Base-by-base conservation (phyloP, 2,888 invertebrate species). In the Caenorhabditis sp. region DNA sequence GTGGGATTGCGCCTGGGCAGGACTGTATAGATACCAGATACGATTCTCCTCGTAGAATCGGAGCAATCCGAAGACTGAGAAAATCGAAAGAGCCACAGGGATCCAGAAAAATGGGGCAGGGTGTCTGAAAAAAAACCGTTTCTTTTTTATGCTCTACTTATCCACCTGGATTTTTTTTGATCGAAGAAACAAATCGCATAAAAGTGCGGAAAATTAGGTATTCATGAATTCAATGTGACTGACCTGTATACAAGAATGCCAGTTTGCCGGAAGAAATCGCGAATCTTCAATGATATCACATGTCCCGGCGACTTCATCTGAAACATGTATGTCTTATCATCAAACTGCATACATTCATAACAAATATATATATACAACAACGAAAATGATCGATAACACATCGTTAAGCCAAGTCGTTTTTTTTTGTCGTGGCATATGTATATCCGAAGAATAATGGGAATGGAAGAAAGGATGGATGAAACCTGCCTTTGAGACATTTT, bases 31-130 rank as follows among this genome's bases (percentile, higher is more conserved):
- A 59, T 74, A 83, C 83, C 83, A 83, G 52, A 83, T 83, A 53
- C 82, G 76, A 72, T 83, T 83, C 67, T 83, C 83, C 56, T 83
- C 83, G 26, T 76, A 67, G 63, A 82, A 82, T 25, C 83, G 54
- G n/a, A 83, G 62, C 12, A 82, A 65, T 36, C 83, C 83, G 8
- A 77, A 57, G 31, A 71, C 61, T 54, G 77, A 66, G 63, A 76
- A 57, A 12, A 81, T 54, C 10, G 82, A 77, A 1, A 83, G 23
- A 0, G 74, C 54, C 17, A 83, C 72, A 12, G 83, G 83, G 17
- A 78, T 70, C 78, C 77, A 80, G 70, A 83, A 83, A 67, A 83
- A 83, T 25, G 76, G 76, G 17, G 73, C 73, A 4, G 82, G 79
- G 59, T 83, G 76, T 56, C 83, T 83, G 65, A 5, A 78, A 66